Base-by-base conservation (phyloP, 2,113 vertebrate genomes). In the Micronisus gabar region DNA sequence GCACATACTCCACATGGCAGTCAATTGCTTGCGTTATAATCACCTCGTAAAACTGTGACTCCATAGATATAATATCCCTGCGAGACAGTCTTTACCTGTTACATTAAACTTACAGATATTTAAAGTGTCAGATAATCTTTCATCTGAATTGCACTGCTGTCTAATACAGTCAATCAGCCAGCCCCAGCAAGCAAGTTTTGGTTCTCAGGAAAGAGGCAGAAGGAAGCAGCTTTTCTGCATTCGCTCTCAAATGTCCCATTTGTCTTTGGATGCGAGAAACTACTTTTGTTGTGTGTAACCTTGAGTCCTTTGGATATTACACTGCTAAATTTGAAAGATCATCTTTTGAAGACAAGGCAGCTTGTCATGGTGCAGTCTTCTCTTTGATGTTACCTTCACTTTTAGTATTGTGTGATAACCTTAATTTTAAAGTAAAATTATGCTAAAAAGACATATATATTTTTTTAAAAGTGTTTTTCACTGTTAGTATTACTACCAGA, bases 51-150 rank as follows among this genome's bases (percentile, higher is more conserved):
- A 93, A 95, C 71, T 34, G 68, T 25, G 74, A 88, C 81, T 93
- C 73, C 70, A 62, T 9, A 82, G 71, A 88, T 76, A 68, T 73
- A 92, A 79, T 76, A 85, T 43, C 61, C 74, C 70, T 43, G 62
- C 0, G 34, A 90, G 86, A 88, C 86, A 79, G 66, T 48, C 75
- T 91, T 85, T 67, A 92, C 91, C 86, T 94, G 88, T 92, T 92
- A 74, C 21, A 75, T 94, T 95, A 95, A 96, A 96, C 86, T 96
- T 85, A 92, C 82, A 75, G 91, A 71, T 93, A 92, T 87, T 94
- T 85, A 85, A 93, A 93, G 53, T 67, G 88, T 88, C 95, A 82
- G 79, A 45, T 59, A 56, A 88, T 92, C 52, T 81, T 82, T 86
- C 83, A 90, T 85, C 45, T 36, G 65, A 90, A 84, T 50, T 74